Evolutionary conservation across 2,888 invertebrate species (phyloP), one percentile per base, ranked within the genome.

Genomic region (Augiades crinisus): DNA sequence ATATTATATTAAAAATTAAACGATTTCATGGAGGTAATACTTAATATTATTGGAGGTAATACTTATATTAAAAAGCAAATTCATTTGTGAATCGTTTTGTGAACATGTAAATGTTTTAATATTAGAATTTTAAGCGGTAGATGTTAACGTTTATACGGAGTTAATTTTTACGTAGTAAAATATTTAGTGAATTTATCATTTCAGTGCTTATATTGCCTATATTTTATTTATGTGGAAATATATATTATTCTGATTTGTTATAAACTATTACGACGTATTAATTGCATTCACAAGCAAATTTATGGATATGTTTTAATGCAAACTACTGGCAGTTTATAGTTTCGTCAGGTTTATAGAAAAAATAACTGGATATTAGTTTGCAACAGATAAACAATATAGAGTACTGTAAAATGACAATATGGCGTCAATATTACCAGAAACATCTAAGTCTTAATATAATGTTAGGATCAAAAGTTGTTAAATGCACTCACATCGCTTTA

Each of bases 11-110:
- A 52, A 53, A 52, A 78, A 76, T 73, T 75, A 79, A 79, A 77
- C 70, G 69, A 72, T 75, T 74, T 74, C 72, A 71, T 78, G 81
- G 81, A 86, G 82, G 80, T 86, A 85, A 87, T 87, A 87, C 87
- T 88, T 87, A 87, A 76, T 60, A 75, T 75, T 82, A 81, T 71
- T 78, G 80, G 84, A 88, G 84, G 86, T 87, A 87, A 88, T 87
- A 88, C 87, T 87, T 84, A 86, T 63, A 70, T 72, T 68, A 74
- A 75, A 45, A 80, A 81, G 78, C 78, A 80, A 63, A 60, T 67
- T 69, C 54, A 65, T 78, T 80, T 82, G 80, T 81, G 81, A 79
- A 78, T 61, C 55, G 66, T 81, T 64, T 86, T 88, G 86, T 87
- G 87, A 85, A 81, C 79, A 63, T 73, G 68, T 64, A 47, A 58